These are phyloP conservation scores for Pluvianellus socialis DNA, from an alignment of 2,113 vertebrate genomes.

Conservation along the genomic window DNA sequence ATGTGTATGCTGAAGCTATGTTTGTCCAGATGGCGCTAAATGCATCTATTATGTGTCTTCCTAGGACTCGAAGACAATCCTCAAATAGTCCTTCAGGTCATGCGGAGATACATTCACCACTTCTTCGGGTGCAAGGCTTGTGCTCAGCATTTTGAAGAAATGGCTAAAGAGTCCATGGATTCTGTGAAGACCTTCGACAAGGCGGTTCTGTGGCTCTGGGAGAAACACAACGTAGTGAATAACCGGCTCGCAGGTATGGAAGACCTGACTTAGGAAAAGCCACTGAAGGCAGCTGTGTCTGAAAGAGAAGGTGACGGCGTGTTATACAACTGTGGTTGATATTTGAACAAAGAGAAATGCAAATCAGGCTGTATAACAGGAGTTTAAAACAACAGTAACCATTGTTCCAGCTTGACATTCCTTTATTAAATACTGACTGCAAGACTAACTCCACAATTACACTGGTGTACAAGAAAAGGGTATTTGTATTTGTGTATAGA, in stretches of 20 bases:
- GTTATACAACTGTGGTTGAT: neutral
- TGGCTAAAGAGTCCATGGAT: slow-evolving; percentile 79
- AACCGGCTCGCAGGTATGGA: slow-evolving; percentile 80
- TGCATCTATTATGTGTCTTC: neutral
- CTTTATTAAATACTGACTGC: neutral
- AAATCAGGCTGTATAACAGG: neutral
- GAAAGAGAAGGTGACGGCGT: neutral
- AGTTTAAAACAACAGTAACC: neutral
- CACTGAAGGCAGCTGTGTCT: neutral
- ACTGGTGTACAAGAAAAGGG: neutral
- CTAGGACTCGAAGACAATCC: slow-evolving; percentile 80
- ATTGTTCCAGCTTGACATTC: neutral
- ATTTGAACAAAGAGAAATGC: neutral
- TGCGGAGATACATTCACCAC: slow-evolving; percentile 82
- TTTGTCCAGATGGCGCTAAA: neutral
- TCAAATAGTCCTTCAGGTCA: slow-evolving; percentile 80
- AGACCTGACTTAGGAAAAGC: neutral
- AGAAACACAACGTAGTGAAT: slow-evolving; percentile 91
- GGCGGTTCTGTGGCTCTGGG: slow-evolving; percentile 92
- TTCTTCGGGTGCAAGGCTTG: slow-evolving; percentile 93
- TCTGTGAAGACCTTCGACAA: slow-evolving; percentile 71
- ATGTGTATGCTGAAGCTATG: neutral
- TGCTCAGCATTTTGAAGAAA: slow-evolving; percentile 86
- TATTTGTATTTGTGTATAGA: neutral
- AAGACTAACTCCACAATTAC: neutral